These are phyloP conservation scores for Atta texana DNA, from an alignment of 1,140 invertebrate genomes.

Conservation along the genomic window DNA sequence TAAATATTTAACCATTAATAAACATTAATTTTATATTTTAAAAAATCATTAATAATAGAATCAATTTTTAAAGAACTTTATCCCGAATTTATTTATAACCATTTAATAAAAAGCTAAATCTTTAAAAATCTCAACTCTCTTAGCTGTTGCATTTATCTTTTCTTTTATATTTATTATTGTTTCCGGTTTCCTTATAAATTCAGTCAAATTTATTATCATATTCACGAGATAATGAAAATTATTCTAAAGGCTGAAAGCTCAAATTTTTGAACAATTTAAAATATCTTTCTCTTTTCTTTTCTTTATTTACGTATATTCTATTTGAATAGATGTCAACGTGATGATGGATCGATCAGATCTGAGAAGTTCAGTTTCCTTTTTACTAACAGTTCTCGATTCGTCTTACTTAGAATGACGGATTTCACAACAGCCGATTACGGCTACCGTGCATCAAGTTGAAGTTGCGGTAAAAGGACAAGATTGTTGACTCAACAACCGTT, in stretches of 20 bases:
- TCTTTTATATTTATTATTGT: background rate
- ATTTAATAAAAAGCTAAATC: background rate
- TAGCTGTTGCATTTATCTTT: background rate
- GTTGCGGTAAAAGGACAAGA: background rate
- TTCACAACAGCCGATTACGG: slow-evolving; percentile 67
- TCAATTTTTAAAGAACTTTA: background rate
- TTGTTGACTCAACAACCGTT: slow-evolving; percentile 17
- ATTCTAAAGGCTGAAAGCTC: background rate
- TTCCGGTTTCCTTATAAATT: background rate
- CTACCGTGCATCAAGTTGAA: slow-evolving; percentile 18
- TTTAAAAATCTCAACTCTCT: background rate
- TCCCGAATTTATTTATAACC: background rate
- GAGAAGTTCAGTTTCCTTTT: slow-evolving; percentile 24
- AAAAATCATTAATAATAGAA: background rate
- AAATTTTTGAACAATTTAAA: background rate
- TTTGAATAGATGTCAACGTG: slow-evolving; percentile 47
- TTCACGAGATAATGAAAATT: background rate
- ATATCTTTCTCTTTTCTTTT: background rate
- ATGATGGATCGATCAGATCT: slow-evolving; percentile 67
- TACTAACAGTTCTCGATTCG: slow-evolving; percentile 55
- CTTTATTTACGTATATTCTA: background rate
- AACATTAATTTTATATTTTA: background rate
- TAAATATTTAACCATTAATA: background rate
- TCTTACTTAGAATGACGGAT: slow-evolving; percentile 63
- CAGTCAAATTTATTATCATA: background rate